These are phyloP conservation scores for Craseonycteris thonglongyai DNA, from an alignment of 2,113 vertebrate species.

Conservation along the genomic window DNA sequence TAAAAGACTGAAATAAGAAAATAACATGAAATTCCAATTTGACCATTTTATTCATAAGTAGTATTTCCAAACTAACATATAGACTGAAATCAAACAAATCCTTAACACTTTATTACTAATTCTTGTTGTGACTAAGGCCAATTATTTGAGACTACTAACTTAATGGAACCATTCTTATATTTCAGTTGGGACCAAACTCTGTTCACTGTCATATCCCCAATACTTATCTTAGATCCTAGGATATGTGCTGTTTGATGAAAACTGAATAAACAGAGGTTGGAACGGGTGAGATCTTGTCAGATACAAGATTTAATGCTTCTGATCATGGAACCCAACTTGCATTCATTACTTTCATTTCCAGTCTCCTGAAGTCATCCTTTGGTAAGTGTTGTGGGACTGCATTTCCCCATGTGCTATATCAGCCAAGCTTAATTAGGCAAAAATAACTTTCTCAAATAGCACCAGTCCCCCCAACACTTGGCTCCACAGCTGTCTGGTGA, in stretches of 20 bases:
- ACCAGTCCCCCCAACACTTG: neutral
- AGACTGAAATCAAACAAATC: neutral
- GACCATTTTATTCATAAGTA: neutral
- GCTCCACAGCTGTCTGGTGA: neutral
- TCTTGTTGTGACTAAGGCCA: neutral
- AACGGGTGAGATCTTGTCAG: neutral
- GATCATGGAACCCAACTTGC: neutral
- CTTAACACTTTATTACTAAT: neutral
- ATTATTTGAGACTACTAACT: neutral
- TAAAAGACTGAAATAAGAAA: slow-evolving; percentile 19
- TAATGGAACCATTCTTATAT: neutral
- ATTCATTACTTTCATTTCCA: neutral
- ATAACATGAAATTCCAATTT: neutral
- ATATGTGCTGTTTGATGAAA: neutral
- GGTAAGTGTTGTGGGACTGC: neutral
- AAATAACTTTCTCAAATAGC: slow-evolving; percentile 43
- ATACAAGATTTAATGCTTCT: neutral
- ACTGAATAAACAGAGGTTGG: neutral
- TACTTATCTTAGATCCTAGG: neutral
- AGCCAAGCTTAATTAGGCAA: neutral
- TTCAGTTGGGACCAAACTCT: neutral
- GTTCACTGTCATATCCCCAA: neutral
- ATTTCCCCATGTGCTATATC: neutral
- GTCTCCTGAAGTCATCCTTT: neutral
- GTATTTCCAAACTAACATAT: neutral